Percentiles rank a stretch among this genome's conserved stretches.
phyloP scores from a whole-genome alignment of 2,888 invertebrate species.

The Nomada fucata region DNA sequence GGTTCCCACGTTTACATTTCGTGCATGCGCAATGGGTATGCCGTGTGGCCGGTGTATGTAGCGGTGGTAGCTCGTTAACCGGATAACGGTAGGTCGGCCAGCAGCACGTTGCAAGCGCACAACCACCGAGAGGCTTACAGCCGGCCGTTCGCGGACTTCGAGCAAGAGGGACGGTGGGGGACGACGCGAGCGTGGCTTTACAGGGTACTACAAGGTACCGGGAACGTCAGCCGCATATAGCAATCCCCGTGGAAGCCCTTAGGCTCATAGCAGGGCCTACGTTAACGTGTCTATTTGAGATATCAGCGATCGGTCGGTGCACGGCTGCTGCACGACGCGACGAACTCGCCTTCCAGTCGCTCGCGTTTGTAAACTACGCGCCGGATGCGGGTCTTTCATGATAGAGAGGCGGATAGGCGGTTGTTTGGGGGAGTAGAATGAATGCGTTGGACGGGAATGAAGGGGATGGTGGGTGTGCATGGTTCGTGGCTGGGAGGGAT shows the following conservation, averaged over 20 bases:
- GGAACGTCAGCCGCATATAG: conserved; percentile 64
- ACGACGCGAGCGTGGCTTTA: conserved; percentile 58
- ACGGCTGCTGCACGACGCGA: conserved; percentile 72
- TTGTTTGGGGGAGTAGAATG: neutral
- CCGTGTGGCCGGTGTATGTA: conserved; percentile 79
- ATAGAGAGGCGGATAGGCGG: neutral
- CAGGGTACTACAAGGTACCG: conserved; percentile 68
- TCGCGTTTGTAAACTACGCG: conserved; percentile 37
- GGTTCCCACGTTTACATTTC: conserved; percentile 85
- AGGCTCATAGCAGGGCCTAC: conserved; percentile 71
- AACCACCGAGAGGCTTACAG: conserved; percentile 61
- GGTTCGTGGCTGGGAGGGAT: neutral
- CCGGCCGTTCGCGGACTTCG: conserved; percentile 25
- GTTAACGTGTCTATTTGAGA: conserved; percentile 82
- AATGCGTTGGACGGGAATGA: neutral
- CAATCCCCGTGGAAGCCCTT: conserved; percentile 69
- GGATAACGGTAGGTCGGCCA: conserved; percentile 83
- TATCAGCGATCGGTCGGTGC: conserved; percentile 78
- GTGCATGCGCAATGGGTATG: conserved; percentile 83
- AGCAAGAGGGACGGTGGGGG: conserved; percentile 33
- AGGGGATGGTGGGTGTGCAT: neutral
- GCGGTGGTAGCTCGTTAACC: conserved; percentile 84
- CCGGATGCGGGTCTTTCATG: neutral
- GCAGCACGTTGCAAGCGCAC: conserved; percentile 70
- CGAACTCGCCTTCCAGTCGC: conserved; percentile 63